Conservation (phyloP, 2,888 invertebrate species). For the Rhabditoides inermis region DNA sequence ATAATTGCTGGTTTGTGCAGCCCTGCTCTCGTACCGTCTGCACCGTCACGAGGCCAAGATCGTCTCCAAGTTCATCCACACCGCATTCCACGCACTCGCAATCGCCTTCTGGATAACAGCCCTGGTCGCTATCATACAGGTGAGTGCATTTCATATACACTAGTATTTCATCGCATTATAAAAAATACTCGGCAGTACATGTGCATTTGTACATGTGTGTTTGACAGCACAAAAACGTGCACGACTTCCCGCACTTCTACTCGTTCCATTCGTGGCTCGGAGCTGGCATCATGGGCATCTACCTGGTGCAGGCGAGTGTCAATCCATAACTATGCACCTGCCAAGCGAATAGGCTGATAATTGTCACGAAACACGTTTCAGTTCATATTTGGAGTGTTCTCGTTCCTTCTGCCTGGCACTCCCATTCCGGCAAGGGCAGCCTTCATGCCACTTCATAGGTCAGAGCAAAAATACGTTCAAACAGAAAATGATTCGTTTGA, state of each 20-base stretch:
- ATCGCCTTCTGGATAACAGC: slow-evolving; percentile 24
- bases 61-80: slow-evolving; percentile 34
- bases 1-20: slow-evolving; percentile 19
- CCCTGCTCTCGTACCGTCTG: slow-evolving; percentile 36
- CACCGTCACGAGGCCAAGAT: slow-evolving; percentile 33
- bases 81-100: slow-evolving; percentile 24
- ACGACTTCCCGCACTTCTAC: slow-evolving; percentile 16
- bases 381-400: slow-evolving; percentile 33
- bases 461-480: too few relatives aligned
- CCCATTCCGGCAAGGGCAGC: slow-evolving; percentile 17
- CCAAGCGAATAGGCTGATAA: background rate
- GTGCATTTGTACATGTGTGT: background rate
- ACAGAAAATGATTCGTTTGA: too few relatives aligned
- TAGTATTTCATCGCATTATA: slow-evolving; percentile 5
- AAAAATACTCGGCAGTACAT: background rate
- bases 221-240: slow-evolving; percentile 5
- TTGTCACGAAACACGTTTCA: slow-evolving; percentile 12
- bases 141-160: slow-evolving; percentile 3
- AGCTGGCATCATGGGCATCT: slow-evolving; percentile 26
- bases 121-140: slow-evolving; percentile 19
- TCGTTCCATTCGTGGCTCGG: slow-evolving; percentile 41
- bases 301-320: slow-evolving; percentile 29
- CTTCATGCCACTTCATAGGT: slow-evolving; percentile 31
- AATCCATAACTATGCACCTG: background rate
- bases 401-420: slow-evolving; percentile 25